Percentiles rank a stretch among this genome's conserved stretches.
These are phyloP conservation scores for Basileuterus tristriatus DNA, from an alignment of 2,797 vertebrate genomes.

Conservation along the genomic window DNA sequence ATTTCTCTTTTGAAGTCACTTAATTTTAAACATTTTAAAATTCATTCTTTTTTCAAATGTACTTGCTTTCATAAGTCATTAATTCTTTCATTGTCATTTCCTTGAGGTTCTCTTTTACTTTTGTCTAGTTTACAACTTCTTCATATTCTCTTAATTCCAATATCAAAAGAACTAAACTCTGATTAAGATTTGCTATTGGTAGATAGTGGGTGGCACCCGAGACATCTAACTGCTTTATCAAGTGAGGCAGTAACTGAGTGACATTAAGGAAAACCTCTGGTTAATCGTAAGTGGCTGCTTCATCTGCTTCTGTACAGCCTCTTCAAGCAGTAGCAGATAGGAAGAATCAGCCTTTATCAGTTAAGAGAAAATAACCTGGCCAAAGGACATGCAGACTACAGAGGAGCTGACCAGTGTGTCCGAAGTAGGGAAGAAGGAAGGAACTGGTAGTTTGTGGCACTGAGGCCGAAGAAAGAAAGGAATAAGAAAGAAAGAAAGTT, in stretches of 20 bases:
- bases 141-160: not conserved
- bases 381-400: not conserved
- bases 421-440: not conserved
- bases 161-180: not conserved
- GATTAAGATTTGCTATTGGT: not conserved
- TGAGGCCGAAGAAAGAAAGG: not conserved
- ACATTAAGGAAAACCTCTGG: not conserved
- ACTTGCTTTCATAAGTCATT: not conserved
- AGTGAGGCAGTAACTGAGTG: not conserved
- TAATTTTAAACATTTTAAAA: not conserved
- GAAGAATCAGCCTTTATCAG: not conserved
- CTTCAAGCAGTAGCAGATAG: not conserved
- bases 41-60: not conserved
- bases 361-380: not conserved
- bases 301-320: not conserved
- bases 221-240: not conserved
- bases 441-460: not conserved
- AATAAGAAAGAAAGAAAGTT: not conserved
- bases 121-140: not conserved
- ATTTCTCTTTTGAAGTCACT: not conserved
- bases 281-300: not conserved
- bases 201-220: rapidly evolving
- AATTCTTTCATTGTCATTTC: not conserved
- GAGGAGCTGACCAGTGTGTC: not conserved
- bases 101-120: not conserved